A percentile compares a stretch with the other conserved stretches of the same genome.
Evolutionary conservation across 2,797 vertebrate genomes (phyloP).

Genomic region (Glyptemys insculpta): DNA sequence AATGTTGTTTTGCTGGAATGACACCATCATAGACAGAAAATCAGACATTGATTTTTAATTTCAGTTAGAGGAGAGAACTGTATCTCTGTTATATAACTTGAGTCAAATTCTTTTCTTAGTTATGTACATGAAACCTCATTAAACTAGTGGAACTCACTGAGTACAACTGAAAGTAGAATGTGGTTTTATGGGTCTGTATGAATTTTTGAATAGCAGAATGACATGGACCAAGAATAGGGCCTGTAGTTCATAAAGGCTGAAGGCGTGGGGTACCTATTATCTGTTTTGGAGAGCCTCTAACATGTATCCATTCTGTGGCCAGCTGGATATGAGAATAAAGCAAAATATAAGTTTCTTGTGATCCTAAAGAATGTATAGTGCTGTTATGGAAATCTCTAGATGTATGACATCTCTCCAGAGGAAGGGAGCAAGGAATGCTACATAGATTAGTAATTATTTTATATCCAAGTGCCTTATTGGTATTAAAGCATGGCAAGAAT

Average conservation of each 20-base stretch:
- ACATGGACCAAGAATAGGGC: background rate
- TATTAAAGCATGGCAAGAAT: background rate
- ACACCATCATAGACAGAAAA: background rate
- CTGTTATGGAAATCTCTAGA: background rate
- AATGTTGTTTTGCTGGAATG: background rate
- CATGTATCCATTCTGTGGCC: background rate
- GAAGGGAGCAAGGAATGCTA: background rate
- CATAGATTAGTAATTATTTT: background rate
- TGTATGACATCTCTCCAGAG: background rate
- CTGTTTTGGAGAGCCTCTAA: background rate
- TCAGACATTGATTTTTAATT: background rate
- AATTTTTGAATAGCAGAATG: background rate
- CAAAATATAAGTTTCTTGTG: background rate
- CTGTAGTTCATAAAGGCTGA: constrained; percentile 1
- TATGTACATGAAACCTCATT: background rate
- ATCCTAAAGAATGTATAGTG: background rate
- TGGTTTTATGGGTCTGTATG: background rate
- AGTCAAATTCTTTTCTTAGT: background rate
- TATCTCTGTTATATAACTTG: background rate
- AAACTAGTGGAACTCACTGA: background rate
- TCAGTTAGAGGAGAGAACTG: background rate
- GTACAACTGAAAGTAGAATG: background rate
- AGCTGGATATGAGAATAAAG: background rate
- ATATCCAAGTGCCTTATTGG: background rate
- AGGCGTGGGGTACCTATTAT: background rate